Evolutionary conservation across 2,797 vertebrate genomes (phyloP), one percentile per base, ranked within the genome.

Genomic region (Lithobates sylvaticus): DNA sequence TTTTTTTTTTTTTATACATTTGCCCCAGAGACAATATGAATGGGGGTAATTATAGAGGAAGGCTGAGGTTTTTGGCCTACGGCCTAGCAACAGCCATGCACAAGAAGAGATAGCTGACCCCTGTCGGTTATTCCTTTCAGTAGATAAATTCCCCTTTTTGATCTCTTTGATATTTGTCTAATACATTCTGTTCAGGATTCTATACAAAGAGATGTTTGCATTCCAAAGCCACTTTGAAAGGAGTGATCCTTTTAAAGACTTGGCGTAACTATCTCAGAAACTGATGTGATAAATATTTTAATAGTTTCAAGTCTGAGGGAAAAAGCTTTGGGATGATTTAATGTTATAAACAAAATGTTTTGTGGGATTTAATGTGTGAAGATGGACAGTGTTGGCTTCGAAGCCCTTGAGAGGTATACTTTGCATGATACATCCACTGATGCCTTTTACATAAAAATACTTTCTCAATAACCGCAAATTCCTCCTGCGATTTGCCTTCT

Each of bases 241-340:
- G 89, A 91, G 88, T 86, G 84, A 85, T 93, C 85, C 78, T 90
- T 89, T 92, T 89, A 93, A 94, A 91, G 89, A 90, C 91, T 93
- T 91, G 91, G 89, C 91, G 91, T 89, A 3, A 93, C 91, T 88
- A 90, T 93, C 93, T 91, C 90, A 90, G 91, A 54, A 74, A 65
- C 94, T 91, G 89, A 88, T 90, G 91, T 94, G 93, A 95, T 97
- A 92, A 96, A 96, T 97, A 96, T 96, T 96, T 96, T 93, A 96
- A 94, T 90, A 96, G 93, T 92, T 94, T 94, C 92, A 94, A 90
- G 93, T 91, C 89, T 89, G 54, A 91, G 89, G 83, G 89, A 90
- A 92, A 90, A 92, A 92, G 93, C 91, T 91, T 93, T 86, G 91
- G 90, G 89, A 91, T 92, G 92, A 93, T 92, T 94, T 94, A 94